Evolutionary conservation across 2,113 vertebrate species (phyloP), one percentile per base, ranked within the genome.

Genomic region (Hypomesus transpacificus): DNA sequence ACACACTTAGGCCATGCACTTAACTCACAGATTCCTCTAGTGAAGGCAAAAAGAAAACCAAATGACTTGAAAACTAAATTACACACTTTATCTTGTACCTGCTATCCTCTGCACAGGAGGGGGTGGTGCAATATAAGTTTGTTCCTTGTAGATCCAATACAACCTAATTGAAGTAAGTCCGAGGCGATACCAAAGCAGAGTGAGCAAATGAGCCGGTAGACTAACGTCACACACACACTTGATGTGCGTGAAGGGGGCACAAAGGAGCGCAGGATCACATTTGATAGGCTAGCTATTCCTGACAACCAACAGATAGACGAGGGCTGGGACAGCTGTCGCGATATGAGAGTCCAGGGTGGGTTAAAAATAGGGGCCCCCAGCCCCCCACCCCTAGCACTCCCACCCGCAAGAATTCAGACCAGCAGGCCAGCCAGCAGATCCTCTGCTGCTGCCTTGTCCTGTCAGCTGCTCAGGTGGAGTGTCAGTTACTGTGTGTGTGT

Each of bases 251-350:
- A 54, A 59, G 60, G 66, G 64, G 73, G 70, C 69, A 77, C 74
- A 14, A 65, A 68, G 72, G 28, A 34, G 51, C 84, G 76, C 54
- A 3, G 66, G 60, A 71, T 34, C 53, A 76, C 75, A 17, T 17
- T 62, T 66, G 75, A 87, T 75, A 90, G 91, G 87, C 76, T 64
- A 74, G 70, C 75, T 91, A 90, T 90, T 90, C 86, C 86, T 89
- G 87, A 89, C 82, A 34, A 59, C 16, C 77, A 70, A 80, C 79
- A 74, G 76, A 81, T 75, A 82, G 86, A 87, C 77, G 76, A 76
- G 69, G 67, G 46, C 60, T 0, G 82, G 88, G 93, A 95, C 95
- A 95, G 94, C 94, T 95, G 94, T 87, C 86, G 82, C 75, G 90
- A 93, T 91, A 91, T 66, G 69, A 80, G 69, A 69, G 75, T 73